phyloP scores from a whole-genome alignment of 2,888 invertebrate genomes.

The Scelioninae gen. 2 region DNA sequence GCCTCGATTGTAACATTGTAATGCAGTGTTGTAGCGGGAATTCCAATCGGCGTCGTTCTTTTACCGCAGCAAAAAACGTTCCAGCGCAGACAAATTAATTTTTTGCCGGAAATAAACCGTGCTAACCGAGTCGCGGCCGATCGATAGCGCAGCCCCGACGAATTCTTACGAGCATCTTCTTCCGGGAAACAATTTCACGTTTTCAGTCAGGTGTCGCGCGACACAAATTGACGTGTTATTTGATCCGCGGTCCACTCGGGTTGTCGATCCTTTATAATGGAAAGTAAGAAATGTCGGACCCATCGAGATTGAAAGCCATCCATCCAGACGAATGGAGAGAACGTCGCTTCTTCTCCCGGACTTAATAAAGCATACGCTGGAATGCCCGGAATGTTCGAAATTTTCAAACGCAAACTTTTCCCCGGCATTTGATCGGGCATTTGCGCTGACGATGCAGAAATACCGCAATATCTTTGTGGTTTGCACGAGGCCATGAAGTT shows the following conservation, averaged over 20 bases:
- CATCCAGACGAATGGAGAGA: slow-evolving; percentile 48
- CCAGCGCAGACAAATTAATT: slow-evolving; percentile 23
- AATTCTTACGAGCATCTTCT: slow-evolving; percentile 13
- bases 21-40: neutral
- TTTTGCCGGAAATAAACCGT: slow-evolving; percentile 34
- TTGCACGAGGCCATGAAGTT: slow-evolving; percentile 13
- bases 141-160: slow-evolving; percentile 26
- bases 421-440: slow-evolving; percentile 8
- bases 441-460: slow-evolving; percentile 18
- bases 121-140: neutral
- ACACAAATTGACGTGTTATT: slow-evolving; percentile 44
- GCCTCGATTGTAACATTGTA: slow-evolving; percentile 12
- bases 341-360: slow-evolving; percentile 42
- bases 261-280: slow-evolving; percentile 36
- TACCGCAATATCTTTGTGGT: slow-evolving; percentile 11
- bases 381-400: slow-evolving; percentile 25
- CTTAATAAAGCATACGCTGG: slow-evolving; percentile 37
- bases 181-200: slow-evolving; percentile 41
- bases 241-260: slow-evolving; percentile 24
- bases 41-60: neutral
- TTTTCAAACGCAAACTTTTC: slow-evolving; percentile 41
- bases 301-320: slow-evolving; percentile 49
- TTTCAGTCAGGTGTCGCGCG: slow-evolving; percentile 21
- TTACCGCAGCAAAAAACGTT: slow-evolving; percentile 15
- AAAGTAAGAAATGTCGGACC: slow-evolving; percentile 42